phyloP scores from a whole-genome alignment of 1,140 invertebrate species.

The Bombus haemorrhoidalis region DNA sequence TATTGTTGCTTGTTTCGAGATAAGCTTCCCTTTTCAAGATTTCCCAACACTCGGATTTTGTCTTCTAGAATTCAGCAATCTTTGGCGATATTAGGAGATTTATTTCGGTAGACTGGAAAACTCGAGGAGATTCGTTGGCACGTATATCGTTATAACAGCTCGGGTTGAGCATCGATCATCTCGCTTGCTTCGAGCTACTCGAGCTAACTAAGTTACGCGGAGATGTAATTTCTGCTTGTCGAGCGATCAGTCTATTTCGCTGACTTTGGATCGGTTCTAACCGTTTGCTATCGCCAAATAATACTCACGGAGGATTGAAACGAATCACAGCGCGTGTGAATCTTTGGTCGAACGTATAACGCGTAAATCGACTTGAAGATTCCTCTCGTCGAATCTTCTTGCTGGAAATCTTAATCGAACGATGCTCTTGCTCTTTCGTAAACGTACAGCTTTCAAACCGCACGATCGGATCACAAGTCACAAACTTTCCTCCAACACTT shows the following conservation, averaged over 20 bases:
- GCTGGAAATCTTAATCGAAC: too few species aligned
- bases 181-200: neutral
- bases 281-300: neutral
- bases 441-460: neutral
- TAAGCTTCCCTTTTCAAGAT: neutral
- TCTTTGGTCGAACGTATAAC: too few species aligned
- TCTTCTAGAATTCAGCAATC: neutral
- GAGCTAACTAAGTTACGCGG: neutral
- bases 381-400: neutral
- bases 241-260: neutral
- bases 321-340: neutral
- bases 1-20: neutral
- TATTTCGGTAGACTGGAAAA: neutral
- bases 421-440: too few species aligned
- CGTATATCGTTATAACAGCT: neutral
- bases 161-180: neutral
- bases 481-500: neutral
- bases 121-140: neutral
- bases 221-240: neutral
- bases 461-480: neutral
- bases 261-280: neutral
- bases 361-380: neutral
- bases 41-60: neutral
- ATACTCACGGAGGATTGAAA: neutral
- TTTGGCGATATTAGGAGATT: neutral